Evolutionary conservation across 1,140 invertebrate species (phyloP).

Genomic region (Drosophila setifemur): DNA sequence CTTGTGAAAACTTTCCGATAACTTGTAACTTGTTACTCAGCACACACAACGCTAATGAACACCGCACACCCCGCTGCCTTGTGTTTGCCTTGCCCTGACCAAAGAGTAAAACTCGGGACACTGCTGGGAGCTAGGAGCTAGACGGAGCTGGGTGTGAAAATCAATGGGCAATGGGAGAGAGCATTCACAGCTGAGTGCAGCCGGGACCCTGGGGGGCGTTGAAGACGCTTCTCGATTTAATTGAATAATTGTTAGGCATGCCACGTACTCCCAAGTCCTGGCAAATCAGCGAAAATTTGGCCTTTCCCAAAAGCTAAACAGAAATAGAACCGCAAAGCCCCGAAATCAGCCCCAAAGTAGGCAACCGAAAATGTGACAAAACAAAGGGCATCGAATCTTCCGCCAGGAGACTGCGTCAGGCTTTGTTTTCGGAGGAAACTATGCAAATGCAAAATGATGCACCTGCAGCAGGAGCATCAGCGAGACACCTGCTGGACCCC

Average conservation of each 20-base stretch:
- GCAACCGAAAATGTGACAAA: conserved; percentile 23
- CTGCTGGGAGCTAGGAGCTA: conserved; percentile 14
- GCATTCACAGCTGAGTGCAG: conserved; percentile 46
- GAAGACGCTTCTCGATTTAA: conserved; percentile 76
- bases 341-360: conserved; percentile 24
- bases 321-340: not conserved
- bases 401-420: conserved; percentile 54
- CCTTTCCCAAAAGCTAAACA: conserved; percentile 7
- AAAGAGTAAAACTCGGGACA: conserved; percentile 1
- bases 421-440: conserved; percentile 14
- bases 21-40: conserved; percentile 45
- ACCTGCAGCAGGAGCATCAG: conserved; percentile 22
- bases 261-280: conserved; percentile 46
- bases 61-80: not conserved
- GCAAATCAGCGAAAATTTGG: conserved; percentile 40
- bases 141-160: conserved; percentile 45
- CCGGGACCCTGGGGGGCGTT: conserved; percentile 20
- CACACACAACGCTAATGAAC: conserved; percentile 63
- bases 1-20: conserved; percentile 34
- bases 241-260: conserved; percentile 79
- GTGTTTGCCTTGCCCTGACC: conserved; percentile 16
- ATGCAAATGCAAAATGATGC: conserved; percentile 35
- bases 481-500: conserved; percentile 18
- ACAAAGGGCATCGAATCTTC: conserved; percentile 20
- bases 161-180: conserved; percentile 29